phyloP scores from a whole-genome alignment of 2,797 vertebrate species.

The Acanthopagrus latus region DNA sequence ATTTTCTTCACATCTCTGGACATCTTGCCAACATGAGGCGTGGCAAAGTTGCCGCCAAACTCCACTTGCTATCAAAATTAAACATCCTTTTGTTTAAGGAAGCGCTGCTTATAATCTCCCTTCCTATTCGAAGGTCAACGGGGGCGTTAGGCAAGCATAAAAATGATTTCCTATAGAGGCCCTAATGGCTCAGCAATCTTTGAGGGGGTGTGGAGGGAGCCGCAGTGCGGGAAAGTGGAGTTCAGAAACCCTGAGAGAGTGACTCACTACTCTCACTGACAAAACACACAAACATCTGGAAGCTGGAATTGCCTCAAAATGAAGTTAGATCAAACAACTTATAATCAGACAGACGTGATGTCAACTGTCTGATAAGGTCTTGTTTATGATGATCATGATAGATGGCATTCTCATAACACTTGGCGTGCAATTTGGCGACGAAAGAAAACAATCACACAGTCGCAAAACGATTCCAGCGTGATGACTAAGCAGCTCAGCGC shows the following conservation, averaged over 20 bases:
- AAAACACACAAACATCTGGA: constrained; percentile 56
- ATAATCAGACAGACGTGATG: constrained; percentile 54
- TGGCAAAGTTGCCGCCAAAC: not conserved
- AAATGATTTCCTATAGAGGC: constrained; percentile 4
- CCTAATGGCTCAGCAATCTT: not conserved
- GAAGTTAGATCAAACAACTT: constrained; percentile 10
- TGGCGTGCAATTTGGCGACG: not conserved
- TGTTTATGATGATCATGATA: not conserved
- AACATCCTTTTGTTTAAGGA: constrained; percentile 42
- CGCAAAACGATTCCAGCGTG: not conserved
- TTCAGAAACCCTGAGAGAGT: constrained; percentile 6
- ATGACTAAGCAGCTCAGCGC: constrained; percentile 15
- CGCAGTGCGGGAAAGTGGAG: constrained; percentile 7
- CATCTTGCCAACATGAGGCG: not conserved
- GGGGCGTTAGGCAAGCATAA: not conserved
- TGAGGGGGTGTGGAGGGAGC: not conserved
- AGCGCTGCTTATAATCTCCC: constrained; percentile 5
- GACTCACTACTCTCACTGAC: constrained; percentile 54
- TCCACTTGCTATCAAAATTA: constrained; percentile 14
- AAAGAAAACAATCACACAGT: constrained; percentile 4
- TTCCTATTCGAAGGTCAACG: not conserved
- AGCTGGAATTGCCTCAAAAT: constrained; percentile 44
- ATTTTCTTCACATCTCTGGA: constrained; percentile 7
- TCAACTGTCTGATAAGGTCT: constrained; percentile 36
- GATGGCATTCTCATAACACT: constrained; percentile 1